Base-by-base conservation (phyloP, 1,140 invertebrate species). In the Drosophila baimaii region DNA sequence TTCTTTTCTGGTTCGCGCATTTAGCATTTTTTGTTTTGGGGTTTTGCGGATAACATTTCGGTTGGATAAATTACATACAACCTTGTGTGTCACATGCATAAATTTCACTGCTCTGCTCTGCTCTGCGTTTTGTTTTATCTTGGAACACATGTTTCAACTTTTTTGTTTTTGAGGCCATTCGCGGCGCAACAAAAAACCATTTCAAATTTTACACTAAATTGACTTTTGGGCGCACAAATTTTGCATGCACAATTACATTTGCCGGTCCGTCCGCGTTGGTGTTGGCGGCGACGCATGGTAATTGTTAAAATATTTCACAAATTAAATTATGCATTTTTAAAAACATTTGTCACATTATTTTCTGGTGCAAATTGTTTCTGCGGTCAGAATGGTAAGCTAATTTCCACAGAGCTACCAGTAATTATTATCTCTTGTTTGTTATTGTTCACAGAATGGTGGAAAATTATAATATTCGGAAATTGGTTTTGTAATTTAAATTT, bases 141-240 rank as follows among this genome's bases (percentile, higher is more conserved):
- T 51, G 71, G 17, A 47, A 43, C 72, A 76, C 74, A 81, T 86
- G 81, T 68, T 81, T 72, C 58, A 64, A 54, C 21, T 35, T 65
- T 44, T 44, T 63, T 73, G 51, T 77, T 51, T 58, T 75, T 64
- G 52, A 59, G 55, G 54, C 69, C 35, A 29, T 55, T 65, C 10
- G 43, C 21, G 15, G 1, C 21, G 19, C n/a, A 52, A 29, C 35
- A 33, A 27, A 68, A 63, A 82, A 72, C 55, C 47, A 25, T 58
- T 79, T 77, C 66, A 83, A 88, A 86, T 86, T 86, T 88, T 88
- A 86, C 82, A 86, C 82, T 79, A 86, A 86, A 86, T 86, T 86
- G 82, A 88, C 83, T 86, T 77, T 82, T 73, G 66, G 56, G 56
- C 70, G 73, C 47, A 76, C 54, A 77, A 81, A 81, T 78, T 70